Percentiles rank a stretch among this genome's conserved stretches.
These are phyloP conservation scores for Tinea semifulvella DNA, from an alignment of 2,888 invertebrate species.

Conservation along the genomic window DNA sequence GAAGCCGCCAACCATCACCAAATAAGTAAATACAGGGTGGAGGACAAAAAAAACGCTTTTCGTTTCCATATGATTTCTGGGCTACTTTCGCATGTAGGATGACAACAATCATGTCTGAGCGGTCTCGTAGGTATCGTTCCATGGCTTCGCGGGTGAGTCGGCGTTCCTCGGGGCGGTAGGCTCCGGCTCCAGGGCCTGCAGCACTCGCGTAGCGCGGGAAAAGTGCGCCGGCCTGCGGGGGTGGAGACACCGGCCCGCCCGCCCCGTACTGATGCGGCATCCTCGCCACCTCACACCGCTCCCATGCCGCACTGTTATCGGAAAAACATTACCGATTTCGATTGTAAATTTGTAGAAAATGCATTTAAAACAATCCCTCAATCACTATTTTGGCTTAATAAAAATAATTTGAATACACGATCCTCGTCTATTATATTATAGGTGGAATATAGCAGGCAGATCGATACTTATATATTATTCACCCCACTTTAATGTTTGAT, in stretches of 20 bases:
- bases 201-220: constrained; percentile 73
- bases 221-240: constrained; percentile 63
- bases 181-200: constrained; percentile 65
- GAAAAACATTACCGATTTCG: background rate
- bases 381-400: too few relatives aligned
- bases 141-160: constrained; percentile 90
- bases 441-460: too few relatives aligned
- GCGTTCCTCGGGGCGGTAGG: constrained; percentile 81
- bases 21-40: constrained; percentile 98
- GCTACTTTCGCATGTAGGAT: constrained; percentile 99
- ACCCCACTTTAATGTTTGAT: constrained; percentile 47
- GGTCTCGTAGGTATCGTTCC: constrained; percentile 94
- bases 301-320: constrained; percentile 20
- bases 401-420: too few relatives aligned
- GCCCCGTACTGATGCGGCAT: constrained; percentile 87
- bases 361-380: too few relatives aligned
- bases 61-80: constrained; percentile 99
- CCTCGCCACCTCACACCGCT: constrained; percentile 56
- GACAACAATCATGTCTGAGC: constrained; percentile 95
- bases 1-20: constrained; percentile 97
- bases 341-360: too few relatives aligned
- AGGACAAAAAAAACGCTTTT: constrained; percentile 99
- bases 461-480: constrained; percentile 58
- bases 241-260: constrained; percentile 71
- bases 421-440: too few relatives aligned